Evolutionary conservation across 2,888 invertebrate genomes (phyloP).

Genomic region (Heliconius cydno): DNA sequence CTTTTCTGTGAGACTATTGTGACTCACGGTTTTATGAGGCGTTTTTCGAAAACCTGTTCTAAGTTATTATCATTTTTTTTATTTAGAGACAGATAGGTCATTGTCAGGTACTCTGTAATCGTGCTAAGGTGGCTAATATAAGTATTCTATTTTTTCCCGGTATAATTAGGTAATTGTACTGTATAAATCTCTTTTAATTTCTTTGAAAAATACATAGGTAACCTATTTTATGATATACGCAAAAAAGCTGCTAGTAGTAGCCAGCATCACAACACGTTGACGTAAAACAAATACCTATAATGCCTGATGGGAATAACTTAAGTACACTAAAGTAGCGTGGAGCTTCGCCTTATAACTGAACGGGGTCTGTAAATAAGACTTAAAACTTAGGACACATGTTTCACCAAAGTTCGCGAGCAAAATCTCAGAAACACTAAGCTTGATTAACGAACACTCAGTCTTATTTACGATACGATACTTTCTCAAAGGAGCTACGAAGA

Average conservation of each 20-base stretch:
- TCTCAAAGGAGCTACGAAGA: conserved; percentile 42
- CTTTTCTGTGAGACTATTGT: not conserved
- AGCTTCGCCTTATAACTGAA: conserved; percentile 32
- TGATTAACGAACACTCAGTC: conserved; percentile 42
- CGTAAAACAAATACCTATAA: conserved; percentile 26
- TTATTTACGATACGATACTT: conserved; percentile 38
- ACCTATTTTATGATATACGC: not conserved
- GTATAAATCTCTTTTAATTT: too few species aligned
- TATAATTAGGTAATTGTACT: not conserved
- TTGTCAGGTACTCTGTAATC: too few species aligned
- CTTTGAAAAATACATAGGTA: not conserved
- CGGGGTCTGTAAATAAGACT: conserved; percentile 49
- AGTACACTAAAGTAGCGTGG: conserved; percentile 30
- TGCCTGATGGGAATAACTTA: conserved; percentile 29
- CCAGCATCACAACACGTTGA: conserved; percentile 12
- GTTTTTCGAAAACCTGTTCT: not conserved
- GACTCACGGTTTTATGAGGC: not conserved
- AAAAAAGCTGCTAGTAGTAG: not conserved
- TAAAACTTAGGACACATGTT: conserved; percentile 46
- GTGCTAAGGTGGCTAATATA: too few species aligned
- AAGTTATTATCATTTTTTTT: not conserved
- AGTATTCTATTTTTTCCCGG: too few species aligned
- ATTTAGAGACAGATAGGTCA: too few species aligned
- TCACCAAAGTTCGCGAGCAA: conserved; percentile 41
- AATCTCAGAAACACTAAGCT: conserved; percentile 42